A percentile compares a stretch with the other conserved stretches of the same genome.
phyloP scores from a whole-genome alignment of 2,888 invertebrate genomes.

The Oeneis ivallda region DNA sequence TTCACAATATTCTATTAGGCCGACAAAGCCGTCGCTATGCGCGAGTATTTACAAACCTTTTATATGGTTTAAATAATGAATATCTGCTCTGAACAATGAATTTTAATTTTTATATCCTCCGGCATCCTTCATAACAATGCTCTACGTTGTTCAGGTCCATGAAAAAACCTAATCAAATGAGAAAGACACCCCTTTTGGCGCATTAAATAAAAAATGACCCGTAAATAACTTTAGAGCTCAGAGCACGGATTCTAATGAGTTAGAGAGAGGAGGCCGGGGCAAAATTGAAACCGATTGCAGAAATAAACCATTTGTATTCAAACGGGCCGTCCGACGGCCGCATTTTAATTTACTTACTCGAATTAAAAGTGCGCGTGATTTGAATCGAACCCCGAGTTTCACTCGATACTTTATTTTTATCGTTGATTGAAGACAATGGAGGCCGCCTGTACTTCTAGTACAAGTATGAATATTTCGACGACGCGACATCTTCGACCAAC shows the following conservation, averaged over 20 bases:
- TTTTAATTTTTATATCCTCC: slow-evolving; percentile 7
- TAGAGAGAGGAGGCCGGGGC: slow-evolving; percentile 52
- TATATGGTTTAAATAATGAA: neutral
- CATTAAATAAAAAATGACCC: slow-evolving; percentile 55
- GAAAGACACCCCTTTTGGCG: slow-evolving; percentile 59
- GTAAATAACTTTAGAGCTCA: slow-evolving; percentile 65
- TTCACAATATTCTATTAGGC: neutral
- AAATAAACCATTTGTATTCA: slow-evolving; percentile 80
- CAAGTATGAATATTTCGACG: neutral
- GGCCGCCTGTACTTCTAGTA: slow-evolving; percentile 9
- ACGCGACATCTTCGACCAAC: neutral
- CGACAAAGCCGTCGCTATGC: neutral
- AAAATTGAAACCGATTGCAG: slow-evolving; percentile 67
- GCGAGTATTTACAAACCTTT: neutral
- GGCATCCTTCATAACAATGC: neutral
- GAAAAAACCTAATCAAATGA: slow-evolving; percentile 49
- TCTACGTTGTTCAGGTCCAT: neutral
- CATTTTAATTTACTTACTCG: slow-evolving; percentile 81
- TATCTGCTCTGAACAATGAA: neutral
- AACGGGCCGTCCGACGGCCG: slow-evolving; percentile 63
- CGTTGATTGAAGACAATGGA: slow-evolving; percentile 72
- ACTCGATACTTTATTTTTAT: slow-evolving; percentile 74
- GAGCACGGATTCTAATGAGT: slow-evolving; percentile 65
- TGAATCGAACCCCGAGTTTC: slow-evolving; percentile 65
- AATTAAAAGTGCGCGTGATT: slow-evolving; percentile 80